phyloP scores from a whole-genome alignment of 2,888 invertebrate species.

The Philereme vetulata region DNA sequence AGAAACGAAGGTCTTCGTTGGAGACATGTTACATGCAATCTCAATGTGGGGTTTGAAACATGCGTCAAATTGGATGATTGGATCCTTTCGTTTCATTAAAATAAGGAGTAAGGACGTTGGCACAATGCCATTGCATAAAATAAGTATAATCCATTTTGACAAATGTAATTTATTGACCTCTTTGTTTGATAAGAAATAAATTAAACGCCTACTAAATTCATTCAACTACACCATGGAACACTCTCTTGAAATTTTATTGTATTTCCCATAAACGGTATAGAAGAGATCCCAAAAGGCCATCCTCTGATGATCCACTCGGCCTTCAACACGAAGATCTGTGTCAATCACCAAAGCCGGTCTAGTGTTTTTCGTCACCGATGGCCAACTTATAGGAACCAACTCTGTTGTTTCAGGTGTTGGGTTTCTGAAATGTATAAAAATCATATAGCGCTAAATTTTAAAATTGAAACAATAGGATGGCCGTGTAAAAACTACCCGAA shows the following conservation, averaged over 20 bases:
- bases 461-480: not conserved
- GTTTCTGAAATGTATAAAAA: constrained; percentile 50
- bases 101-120: not conserved
- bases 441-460: too few species aligned
- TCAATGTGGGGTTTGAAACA: constrained; percentile 11
- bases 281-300: constrained; percentile 78
- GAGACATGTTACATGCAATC: constrained; percentile 21
- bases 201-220: not conserved
- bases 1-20: constrained; percentile 34
- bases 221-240: constrained; percentile 40
- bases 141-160: not conserved
- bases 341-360: constrained; percentile 68
- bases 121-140: not conserved
- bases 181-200: not conserved
- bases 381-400: constrained; percentile 62
- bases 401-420: constrained; percentile 60
- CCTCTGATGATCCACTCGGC: constrained; percentile 60
- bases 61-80: constrained; percentile 22
- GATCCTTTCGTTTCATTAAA: constrained; percentile 11
- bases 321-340: constrained; percentile 53
- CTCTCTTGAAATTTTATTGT: constrained; percentile 54
- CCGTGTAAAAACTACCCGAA: too few species aligned
- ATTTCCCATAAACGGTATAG: constrained; percentile 61
- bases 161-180: not conserved
- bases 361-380: constrained; percentile 49